Evolutionary conservation across 2,888 invertebrate species (phyloP).

Genomic region (Aporophyla lueneburgensis): DNA sequence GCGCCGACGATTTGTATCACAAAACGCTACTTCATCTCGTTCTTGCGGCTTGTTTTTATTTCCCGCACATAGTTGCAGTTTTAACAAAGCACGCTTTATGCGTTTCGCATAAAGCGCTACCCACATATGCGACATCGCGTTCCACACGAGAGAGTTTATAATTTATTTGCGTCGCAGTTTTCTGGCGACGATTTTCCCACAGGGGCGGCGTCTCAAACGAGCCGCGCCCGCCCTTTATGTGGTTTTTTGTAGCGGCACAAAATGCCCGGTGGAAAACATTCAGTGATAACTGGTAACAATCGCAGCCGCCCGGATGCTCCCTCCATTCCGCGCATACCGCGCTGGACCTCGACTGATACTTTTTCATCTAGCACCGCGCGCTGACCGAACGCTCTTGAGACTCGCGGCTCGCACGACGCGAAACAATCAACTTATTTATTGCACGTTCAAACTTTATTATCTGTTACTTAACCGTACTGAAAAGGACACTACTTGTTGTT

Average conservation of each 20-base stretch:
- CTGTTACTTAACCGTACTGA: conserved; percentile 38
- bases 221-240: conserved; percentile 90
- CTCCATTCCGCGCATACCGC: conserved; percentile 89
- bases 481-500: conserved; percentile 19
- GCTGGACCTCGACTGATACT: conserved; percentile 85
- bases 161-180: conserved; percentile 90
- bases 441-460: conserved; percentile 58
- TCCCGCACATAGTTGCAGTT: conserved; percentile 74
- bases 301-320: conserved; percentile 90
- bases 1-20: conserved; percentile 78
- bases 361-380: conserved; percentile 87
- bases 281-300: conserved; percentile 91
- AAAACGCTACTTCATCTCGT: conserved; percentile 72
- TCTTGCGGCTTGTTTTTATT: conserved; percentile 65
- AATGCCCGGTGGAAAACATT: conserved; percentile 90
- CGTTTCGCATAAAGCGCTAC: conserved; percentile 77
- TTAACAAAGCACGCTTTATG: conserved; percentile 80
- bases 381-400: conserved; percentile 77
- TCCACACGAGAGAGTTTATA: conserved; percentile 89
- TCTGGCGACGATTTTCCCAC: conserved; percentile 91
- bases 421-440: conserved; percentile 68
- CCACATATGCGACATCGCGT: conserved; percentile 79
- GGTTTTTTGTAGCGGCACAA: conserved; percentile 90
- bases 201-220: conserved; percentile 90
- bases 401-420: conserved; percentile 70